These are phyloP conservation scores for Cisticola juncidis DNA, from an alignment of 2,113 vertebrate species.

Conservation along the genomic window DNA sequence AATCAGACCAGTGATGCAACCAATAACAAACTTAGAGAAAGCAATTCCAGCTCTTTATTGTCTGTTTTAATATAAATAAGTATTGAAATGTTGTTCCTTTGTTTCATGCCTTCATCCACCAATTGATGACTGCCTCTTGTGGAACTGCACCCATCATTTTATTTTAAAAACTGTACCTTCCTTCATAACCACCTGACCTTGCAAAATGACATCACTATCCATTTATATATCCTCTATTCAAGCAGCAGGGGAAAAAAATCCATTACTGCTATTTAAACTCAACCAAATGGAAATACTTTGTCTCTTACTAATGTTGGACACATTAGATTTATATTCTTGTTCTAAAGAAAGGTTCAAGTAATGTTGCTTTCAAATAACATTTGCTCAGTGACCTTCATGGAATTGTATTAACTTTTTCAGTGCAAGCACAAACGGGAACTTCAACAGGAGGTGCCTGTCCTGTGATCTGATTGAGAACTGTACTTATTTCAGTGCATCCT, in stretches of 20 bases:
- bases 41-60: neutral
- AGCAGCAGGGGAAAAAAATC: neutral
- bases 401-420: constrained; percentile 68
- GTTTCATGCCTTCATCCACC: neutral
- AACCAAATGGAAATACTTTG: constrained; percentile 42
- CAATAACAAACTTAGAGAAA: neutral
- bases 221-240: neutral
- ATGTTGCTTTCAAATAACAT: neutral
- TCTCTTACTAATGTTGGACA: neutral
- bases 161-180: neutral
- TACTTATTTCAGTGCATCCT: constrained; percentile 86
- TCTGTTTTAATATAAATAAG: neutral
- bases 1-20: neutral
- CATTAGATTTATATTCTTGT: constrained; percentile 32
- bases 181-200: neutral
- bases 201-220: neutral
- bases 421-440: constrained; percentile 87
- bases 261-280: constrained; percentile 23
- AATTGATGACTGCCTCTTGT: neutral
- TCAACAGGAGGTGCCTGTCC: constrained; percentile 91
- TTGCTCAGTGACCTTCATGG: neutral
- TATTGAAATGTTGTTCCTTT: neutral
- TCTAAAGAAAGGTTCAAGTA: neutral
- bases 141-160: neutral
- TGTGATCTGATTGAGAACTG: constrained; percentile 87